Conservation (phyloP, 2,113 vertebrate genomes). For the Pterocles gutturalis region DNA sequence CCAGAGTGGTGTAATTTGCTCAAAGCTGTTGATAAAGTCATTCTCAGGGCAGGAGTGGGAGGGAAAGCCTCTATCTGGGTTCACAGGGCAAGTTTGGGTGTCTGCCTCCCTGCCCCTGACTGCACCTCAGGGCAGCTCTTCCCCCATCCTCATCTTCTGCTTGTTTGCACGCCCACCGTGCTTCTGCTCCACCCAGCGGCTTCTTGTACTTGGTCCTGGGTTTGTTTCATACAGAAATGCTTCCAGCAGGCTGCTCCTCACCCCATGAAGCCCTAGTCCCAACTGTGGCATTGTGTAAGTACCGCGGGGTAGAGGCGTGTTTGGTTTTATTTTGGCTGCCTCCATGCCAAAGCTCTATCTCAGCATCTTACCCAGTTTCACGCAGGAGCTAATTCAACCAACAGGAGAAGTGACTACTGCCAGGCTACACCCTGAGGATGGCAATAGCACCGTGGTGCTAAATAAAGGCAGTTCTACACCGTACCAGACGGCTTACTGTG, state of each 20-base stretch:
- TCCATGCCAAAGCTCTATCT: background rate
- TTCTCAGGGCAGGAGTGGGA: rapidly evolving
- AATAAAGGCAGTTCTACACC: background rate
- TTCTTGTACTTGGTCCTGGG: background rate
- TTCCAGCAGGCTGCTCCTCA: background rate
- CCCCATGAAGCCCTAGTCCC: background rate
- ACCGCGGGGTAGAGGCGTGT: background rate
- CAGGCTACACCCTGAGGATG: background rate
- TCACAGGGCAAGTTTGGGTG: background rate
- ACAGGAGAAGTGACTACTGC: background rate
- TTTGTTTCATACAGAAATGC: background rate
- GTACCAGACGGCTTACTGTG: background rate
- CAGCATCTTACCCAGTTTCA: background rate
- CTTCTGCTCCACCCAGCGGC: background rate
- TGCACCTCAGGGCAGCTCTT: background rate
- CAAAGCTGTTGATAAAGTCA: background rate
- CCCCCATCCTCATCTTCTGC: background rate
- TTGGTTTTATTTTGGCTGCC: background rate
- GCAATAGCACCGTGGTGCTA: background rate
- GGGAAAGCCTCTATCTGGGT: background rate
- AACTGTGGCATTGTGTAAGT: background rate
- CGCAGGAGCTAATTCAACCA: background rate
- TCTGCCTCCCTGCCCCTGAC: background rate
- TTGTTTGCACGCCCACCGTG: background rate
- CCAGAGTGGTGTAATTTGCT: background rate